Evolutionary conservation across 2,797 vertebrate species (phyloP).

Genomic region (Sciurus carolinensis): DNA sequence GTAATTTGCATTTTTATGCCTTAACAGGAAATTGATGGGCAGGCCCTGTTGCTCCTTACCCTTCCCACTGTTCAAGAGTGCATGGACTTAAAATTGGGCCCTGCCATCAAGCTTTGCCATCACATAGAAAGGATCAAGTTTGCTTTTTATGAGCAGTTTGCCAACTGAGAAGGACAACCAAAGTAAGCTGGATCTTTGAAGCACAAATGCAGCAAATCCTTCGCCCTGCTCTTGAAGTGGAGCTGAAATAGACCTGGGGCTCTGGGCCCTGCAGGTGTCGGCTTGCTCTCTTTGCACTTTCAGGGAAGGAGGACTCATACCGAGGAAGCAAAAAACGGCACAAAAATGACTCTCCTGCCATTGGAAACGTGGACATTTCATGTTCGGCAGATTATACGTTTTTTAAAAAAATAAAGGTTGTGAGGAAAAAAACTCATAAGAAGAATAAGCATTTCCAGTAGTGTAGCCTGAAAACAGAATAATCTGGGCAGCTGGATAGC

Average conservation of each 20-base stretch:
- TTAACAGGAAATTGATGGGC: conserved; percentile 97
- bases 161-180: conserved; percentile 91
- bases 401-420: conserved; percentile 69
- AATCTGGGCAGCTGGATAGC: conserved; percentile 84
- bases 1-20: conserved; percentile 81
- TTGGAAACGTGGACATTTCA: conserved; percentile 84
- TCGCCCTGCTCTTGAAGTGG: conserved; percentile 82
- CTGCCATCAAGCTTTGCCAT: conserved; percentile 99
- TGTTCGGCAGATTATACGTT: conserved; percentile 85
- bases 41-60: conserved; percentile 97
- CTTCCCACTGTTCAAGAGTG: conserved; percentile 99
- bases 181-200: conserved; percentile 87
- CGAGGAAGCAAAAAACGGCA: conserved; percentile 87
- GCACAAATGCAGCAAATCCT: conserved; percentile 88
- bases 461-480: conserved; percentile 81
- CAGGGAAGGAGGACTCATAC: conserved; percentile 84
- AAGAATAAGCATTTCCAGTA: conserved; percentile 86
- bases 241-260: conserved; percentile 69
- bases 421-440: conserved; percentile 77
- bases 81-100: conserved; percentile 99
- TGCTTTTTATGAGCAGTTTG: conserved; percentile 99
- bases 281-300: conserved; percentile 88
- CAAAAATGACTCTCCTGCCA: conserved; percentile 84
- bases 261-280: conserved; percentile 78
- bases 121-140: conserved; percentile 99